phyloP scores from a whole-genome alignment of 2,797 vertebrate genomes.

The Notoglanidium macrostoma region DNA sequence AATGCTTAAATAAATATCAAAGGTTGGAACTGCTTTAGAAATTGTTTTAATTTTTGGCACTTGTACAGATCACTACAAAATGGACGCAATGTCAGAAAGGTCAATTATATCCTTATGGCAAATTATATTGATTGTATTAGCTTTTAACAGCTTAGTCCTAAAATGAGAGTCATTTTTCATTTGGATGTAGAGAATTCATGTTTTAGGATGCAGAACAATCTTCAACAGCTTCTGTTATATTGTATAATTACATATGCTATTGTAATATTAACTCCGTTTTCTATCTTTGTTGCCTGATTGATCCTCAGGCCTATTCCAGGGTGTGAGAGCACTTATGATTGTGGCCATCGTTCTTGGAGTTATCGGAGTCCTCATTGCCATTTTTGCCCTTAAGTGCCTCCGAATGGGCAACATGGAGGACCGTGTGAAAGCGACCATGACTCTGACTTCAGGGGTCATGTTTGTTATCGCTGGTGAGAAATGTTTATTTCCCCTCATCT shows the following conservation, averaged over 20 bases:
- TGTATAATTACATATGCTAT: neutral
- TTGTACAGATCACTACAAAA: neutral
- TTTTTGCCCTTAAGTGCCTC: slow-evolving; percentile 88
- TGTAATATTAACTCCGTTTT: slow-evolving; percentile 1
- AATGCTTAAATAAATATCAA: neutral
- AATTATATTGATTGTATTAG: neutral
- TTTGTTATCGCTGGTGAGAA: slow-evolving; percentile 81
- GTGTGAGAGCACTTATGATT: slow-evolving; percentile 86
- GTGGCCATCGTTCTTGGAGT: slow-evolving; percentile 83
- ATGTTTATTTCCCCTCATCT: slow-evolving; percentile 26
- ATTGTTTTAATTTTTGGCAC: neutral
- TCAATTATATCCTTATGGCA: neutral
- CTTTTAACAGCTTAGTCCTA: neutral
- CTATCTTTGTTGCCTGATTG: neutral
- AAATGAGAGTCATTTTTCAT: neutral
- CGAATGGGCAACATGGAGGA: slow-evolving; percentile 88
- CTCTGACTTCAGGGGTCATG: slow-evolving; percentile 84
- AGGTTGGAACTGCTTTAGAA: neutral
- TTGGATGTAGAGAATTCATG: neutral
- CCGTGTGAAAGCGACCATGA: slow-evolving; percentile 87
- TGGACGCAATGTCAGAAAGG: neutral
- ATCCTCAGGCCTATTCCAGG: slow-evolving; percentile 84
- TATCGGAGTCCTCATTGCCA: slow-evolving; percentile 79
- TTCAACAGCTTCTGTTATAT: neutral
- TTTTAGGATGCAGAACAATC: neutral